These are phyloP conservation scores for Phyllostomus discolor DNA, from an alignment of 2,113 vertebrate species.

Conservation along the genomic window DNA sequence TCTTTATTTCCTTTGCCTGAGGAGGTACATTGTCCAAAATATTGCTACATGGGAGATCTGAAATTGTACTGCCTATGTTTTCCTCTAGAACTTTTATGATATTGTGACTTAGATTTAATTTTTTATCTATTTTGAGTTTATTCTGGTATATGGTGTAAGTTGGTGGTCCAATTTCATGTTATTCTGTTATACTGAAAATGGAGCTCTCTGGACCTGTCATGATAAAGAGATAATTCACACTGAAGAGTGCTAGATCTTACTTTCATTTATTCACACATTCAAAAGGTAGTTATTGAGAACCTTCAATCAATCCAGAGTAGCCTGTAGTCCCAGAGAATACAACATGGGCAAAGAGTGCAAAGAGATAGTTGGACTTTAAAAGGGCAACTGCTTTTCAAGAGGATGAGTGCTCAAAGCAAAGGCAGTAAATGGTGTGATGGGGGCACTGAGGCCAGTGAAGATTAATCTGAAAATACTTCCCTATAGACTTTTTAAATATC, in stretches of 20 bases:
- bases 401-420: neutral
- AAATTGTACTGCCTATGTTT: too few species aligned
- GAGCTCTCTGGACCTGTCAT: neutral
- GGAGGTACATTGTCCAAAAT: too few species aligned
- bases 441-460: neutral
- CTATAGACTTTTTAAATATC: neutral
- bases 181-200: conserved; percentile 21
- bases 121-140: too few species aligned
- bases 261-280: neutral
- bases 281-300: neutral
- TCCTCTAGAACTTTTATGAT: too few species aligned
- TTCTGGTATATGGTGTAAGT: too few species aligned
- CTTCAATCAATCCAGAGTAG: neutral
- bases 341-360: neutral
- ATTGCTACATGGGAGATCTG: too few species aligned
- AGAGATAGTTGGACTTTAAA: neutral
- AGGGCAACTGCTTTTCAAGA: neutral
- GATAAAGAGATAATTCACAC: neutral
- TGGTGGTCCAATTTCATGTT: neutral
- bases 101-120: too few species aligned
- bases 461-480: neutral
- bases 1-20: too few species aligned
- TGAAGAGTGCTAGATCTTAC: neutral
- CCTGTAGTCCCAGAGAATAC: neutral
- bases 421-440: neutral